phyloP scores from a whole-genome alignment of 2,113 vertebrate species.

The Climacteris rufus region DNA sequence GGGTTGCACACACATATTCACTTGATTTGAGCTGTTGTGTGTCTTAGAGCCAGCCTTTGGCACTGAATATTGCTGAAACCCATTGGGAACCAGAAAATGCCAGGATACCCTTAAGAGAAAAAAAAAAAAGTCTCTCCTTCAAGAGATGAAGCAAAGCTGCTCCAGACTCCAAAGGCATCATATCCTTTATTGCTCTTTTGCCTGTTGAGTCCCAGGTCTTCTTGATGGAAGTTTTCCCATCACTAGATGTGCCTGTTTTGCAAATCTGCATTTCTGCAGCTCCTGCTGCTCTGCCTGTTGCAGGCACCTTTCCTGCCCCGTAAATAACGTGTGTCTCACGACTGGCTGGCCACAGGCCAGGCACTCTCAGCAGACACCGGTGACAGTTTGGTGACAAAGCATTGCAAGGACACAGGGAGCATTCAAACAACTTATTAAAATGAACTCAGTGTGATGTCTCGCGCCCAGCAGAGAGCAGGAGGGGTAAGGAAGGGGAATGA shows the following conservation, averaged over 20 bases:
- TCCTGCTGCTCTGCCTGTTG: fast-evolving
- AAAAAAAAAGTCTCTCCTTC: background rate
- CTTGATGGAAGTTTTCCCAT: background rate
- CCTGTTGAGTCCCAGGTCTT: background rate
- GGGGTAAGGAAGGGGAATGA: background rate
- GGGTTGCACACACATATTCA: background rate
- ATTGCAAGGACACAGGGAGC: background rate
- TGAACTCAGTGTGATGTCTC: background rate
- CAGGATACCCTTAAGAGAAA: background rate
- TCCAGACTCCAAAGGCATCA: background rate
- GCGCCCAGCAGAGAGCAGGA: fast-evolving
- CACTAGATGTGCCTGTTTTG: background rate
- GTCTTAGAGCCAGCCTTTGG: background rate
- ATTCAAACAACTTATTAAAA: background rate
- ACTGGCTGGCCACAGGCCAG: background rate
- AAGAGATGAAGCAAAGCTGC: background rate
- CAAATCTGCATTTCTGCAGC: background rate
- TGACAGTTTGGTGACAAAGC: background rate
- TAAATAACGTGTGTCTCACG: fast-evolving
- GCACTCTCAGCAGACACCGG: fast-evolving
- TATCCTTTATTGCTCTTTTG: background rate
- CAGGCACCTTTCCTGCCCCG: background rate
- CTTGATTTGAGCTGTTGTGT: background rate
- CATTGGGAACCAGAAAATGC: background rate
- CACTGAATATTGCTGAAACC: background rate